A percentile compares a stretch with the other conserved stretches of the same genome.
Evolutionary conservation across 1,140 invertebrate genomes (phyloP).

Genomic region (Drosophila ambigua): DNA sequence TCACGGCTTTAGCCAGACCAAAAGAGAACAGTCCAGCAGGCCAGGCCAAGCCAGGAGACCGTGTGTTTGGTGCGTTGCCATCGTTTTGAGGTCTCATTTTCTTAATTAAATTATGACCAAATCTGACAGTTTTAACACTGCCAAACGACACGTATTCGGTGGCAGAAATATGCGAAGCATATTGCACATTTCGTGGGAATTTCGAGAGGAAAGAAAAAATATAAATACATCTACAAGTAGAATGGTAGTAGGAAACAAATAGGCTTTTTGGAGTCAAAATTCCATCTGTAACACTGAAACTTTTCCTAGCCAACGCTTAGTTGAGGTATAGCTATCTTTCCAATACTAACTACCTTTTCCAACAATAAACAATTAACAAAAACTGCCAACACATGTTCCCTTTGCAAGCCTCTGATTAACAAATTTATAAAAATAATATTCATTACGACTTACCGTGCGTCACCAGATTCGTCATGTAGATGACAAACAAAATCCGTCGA

Average conservation of each 20-base stretch:
- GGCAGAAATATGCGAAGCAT: conserved; percentile 15
- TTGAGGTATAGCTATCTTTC: no score
- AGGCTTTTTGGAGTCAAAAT: no score
- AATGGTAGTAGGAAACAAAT: no score
- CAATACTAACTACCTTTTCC: no score
- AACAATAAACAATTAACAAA: background rate
- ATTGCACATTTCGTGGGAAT: conserved; percentile 18
- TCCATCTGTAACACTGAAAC: no score
- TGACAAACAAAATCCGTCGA: conserved; percentile 82
- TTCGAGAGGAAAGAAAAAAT: background rate
- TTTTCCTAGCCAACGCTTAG: no score
- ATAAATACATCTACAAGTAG: no score
- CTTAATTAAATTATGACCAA: conserved; percentile 80
- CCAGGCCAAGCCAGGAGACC: no score
- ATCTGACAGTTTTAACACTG: conserved; percentile 46
- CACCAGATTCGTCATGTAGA: conserved; percentile 82
- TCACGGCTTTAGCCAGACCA: conserved; percentile 19
- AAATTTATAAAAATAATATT: background rate
- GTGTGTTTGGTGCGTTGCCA: conserved; percentile 32
- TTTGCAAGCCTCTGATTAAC: background rate
- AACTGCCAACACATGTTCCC: background rate
- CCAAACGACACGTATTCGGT: conserved; percentile 19
- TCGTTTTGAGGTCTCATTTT: conserved; percentile 79
- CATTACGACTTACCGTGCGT: conserved; percentile 74
- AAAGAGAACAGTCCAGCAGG: conserved; percentile 14